Evolutionary conservation across 2,113 vertebrate genomes (phyloP).

Genomic region (Poicephalus meyeri): DNA sequence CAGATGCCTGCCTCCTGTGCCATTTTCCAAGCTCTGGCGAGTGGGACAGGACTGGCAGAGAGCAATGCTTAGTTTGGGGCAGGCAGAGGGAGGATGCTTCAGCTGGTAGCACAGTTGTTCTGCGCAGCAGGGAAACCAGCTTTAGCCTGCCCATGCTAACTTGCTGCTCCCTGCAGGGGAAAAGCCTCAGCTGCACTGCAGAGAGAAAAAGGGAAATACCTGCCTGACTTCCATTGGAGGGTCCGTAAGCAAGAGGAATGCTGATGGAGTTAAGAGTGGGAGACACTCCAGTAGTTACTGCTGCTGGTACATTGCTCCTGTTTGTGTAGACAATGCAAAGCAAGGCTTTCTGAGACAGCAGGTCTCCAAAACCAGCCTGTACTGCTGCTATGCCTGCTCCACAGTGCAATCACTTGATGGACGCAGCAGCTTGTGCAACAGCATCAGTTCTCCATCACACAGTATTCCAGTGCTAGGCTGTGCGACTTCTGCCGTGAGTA

Average conservation of each 20-base stretch:
- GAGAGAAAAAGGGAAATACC: neutral
- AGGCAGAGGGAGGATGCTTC: neutral
- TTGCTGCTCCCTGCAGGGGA: neutral
- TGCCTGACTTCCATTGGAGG: neutral
- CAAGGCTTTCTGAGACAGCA: neutral
- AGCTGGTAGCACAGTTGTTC: neutral
- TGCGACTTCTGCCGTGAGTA: neutral
- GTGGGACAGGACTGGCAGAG: neutral
- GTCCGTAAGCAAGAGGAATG: neutral
- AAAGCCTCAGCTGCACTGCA: neutral
- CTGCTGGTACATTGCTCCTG: neutral
- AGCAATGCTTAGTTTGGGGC: neutral
- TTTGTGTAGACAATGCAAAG: neutral
- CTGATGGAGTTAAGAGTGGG: neutral
- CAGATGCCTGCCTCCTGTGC: neutral
- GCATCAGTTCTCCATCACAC: neutral
- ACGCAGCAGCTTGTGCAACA: neutral
- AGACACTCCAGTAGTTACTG: neutral
- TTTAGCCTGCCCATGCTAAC: neutral
- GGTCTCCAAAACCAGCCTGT: neutral
- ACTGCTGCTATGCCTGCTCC: neutral
- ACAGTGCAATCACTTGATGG: rapidly evolving
- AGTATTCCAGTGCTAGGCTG: neutral
- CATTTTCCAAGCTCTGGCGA: neutral
- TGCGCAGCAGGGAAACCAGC: neutral